Evolutionary conservation across 2,888 invertebrate genomes (phyloP), one percentile per base, ranked within the genome.

Genomic region (Palloptera scutellata): DNA sequence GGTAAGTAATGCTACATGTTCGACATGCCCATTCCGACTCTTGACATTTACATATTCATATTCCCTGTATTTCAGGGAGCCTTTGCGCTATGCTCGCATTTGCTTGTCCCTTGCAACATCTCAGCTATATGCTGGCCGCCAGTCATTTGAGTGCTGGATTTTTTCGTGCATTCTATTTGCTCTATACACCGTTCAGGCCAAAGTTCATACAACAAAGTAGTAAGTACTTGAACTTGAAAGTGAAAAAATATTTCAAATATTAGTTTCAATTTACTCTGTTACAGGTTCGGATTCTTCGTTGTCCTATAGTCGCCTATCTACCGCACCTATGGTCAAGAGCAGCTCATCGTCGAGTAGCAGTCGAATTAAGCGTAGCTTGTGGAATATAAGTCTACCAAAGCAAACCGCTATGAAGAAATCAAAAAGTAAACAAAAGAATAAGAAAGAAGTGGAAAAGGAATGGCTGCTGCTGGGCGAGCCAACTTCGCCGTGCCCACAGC

Each of bases 41-140:
- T 11, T 1, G 4, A 54, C 54, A 4, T 13, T 53, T 61, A 12
- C 30, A 55, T 40, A 30, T 30, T 2, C 1, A 1, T 11, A 41
- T 43, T 40, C 30, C 17, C n/a, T 41, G 5, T 30, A 4, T 68
- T 67, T n/a, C 54, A 85, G 87, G 88, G 63, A 87, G 87, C 70
- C 78, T 88, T 43, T 86, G 87, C 54, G 87, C 87, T 58, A 87
- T 88, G 79, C 75, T 88, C 69, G 88, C 88, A 4, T 88, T 88
- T 75, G 87, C 88, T 51, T 88, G 88, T 73, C 88, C 88, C 1
- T 74, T 88, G 70, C 86, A 87, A 66, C 86, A 88, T 76, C 80
- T 88, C 30, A 86, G 86, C 53, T 85, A 87, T 57, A 83, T 81
- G 3, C 67, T 85, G 66, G 85, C 85, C 1, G 84, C 81, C n/a